phyloP scores from a whole-genome alignment of 2,888 invertebrate species.

The Euplexia lucipara region DNA sequence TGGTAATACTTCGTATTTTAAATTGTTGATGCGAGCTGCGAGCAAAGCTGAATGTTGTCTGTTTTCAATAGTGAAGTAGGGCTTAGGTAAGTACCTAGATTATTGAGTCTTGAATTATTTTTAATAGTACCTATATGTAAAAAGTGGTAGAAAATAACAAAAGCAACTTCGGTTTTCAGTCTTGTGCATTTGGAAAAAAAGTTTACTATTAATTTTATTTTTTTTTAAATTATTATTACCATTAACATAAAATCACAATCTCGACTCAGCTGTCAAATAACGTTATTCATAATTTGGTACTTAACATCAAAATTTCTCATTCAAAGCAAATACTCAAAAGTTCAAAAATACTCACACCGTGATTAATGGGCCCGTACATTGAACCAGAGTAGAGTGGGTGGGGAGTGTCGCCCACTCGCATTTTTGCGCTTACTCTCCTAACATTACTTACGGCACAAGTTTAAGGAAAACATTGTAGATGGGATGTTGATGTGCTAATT shows the following conservation, averaged over 20 bases:
- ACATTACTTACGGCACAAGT: constrained; percentile 16
- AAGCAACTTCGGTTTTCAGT: too few relatives aligned
- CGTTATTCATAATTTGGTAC: not conserved
- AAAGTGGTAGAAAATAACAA: too few relatives aligned
- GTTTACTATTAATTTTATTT: too few relatives aligned
- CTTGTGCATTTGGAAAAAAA: too few relatives aligned
- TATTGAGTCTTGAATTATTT: too few relatives aligned
- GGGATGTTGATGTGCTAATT: constrained; percentile 76
- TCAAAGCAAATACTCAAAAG: constrained; percentile 34
- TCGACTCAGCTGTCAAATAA: not conserved
- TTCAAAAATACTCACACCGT: constrained; percentile 50
- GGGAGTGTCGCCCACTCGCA: constrained; percentile 61
- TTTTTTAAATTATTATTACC: too few relatives aligned
- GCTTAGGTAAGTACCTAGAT: too few relatives aligned
- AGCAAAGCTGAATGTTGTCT: not conserved
- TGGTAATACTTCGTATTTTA: not conserved
- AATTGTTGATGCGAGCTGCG: not conserved
- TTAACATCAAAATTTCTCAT: constrained; percentile 12
- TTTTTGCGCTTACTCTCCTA: constrained; percentile 47
- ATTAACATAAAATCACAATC: not conserved
- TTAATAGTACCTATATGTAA: too few relatives aligned
- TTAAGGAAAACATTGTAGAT: constrained; percentile 20
- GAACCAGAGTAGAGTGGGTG: constrained; percentile 60
- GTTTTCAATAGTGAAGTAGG: not conserved
- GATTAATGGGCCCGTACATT: constrained; percentile 65